Conservation (phyloP, 2,797 vertebrate species). For the Coregonus sp. region DNA sequence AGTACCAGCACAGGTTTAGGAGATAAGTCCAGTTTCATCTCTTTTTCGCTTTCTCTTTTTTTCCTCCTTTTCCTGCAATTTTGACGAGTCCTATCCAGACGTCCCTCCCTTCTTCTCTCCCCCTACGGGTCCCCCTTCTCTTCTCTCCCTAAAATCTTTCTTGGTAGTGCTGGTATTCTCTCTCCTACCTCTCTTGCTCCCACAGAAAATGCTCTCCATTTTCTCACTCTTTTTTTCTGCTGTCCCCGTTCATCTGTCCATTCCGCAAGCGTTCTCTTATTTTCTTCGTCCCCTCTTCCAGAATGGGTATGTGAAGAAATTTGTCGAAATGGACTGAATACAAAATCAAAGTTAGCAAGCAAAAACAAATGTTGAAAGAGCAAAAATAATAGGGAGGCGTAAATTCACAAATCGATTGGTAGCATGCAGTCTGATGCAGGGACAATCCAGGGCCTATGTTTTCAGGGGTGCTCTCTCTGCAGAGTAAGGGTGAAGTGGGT, state of each 20-base stretch:
- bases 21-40: slow-evolving; percentile 53
- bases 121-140: slow-evolving; percentile 57
- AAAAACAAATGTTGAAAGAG: not conserved
- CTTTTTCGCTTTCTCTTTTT: slow-evolving; percentile 30
- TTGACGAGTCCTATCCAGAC: slow-evolving; percentile 25
- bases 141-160: slow-evolving; percentile 62
- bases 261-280: slow-evolving; percentile 48
- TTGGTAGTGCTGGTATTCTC: slow-evolving; percentile 65
- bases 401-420: slow-evolving; percentile 49
- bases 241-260: slow-evolving; percentile 60
- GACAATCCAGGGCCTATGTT: slow-evolving; percentile 63
- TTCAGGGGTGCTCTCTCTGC: slow-evolving; percentile 56
- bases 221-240: slow-evolving; percentile 55
- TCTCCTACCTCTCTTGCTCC: slow-evolving; percentile 47
- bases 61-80: slow-evolving; percentile 60
- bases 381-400: slow-evolving; percentile 36
- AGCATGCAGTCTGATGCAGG: slow-evolving; percentile 60
- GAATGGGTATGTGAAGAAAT: slow-evolving; percentile 35
- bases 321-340: slow-evolving; percentile 10
- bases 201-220: slow-evolving; percentile 67
- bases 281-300: slow-evolving; percentile 36
- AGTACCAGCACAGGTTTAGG: slow-evolving; percentile 37
- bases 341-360: slow-evolving; percentile 35
- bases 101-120: slow-evolving; percentile 2
- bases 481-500: slow-evolving; percentile 42